These are phyloP conservation scores for Xiphophorus maculatus DNA, from an alignment of 2,113 vertebrate species.

Conservation along the genomic window DNA sequence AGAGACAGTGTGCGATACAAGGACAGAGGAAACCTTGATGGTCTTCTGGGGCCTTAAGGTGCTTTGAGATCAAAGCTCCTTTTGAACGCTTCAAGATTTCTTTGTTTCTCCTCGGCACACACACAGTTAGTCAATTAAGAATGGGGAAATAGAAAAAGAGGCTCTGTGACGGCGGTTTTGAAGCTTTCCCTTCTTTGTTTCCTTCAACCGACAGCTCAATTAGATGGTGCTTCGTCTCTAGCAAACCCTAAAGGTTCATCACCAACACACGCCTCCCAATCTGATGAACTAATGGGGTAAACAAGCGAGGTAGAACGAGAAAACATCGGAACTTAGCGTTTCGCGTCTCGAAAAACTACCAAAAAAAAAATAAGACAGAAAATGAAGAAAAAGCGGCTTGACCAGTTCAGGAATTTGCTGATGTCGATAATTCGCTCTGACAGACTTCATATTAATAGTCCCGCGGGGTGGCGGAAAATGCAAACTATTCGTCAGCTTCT, in stretches of 20 bases:
- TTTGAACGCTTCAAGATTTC: slow-evolving; percentile 60
- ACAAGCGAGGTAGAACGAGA: slow-evolving; percentile 12
- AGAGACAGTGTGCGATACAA: slow-evolving; percentile 49
- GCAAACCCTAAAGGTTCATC: slow-evolving; percentile 27
- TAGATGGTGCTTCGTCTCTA: neutral
- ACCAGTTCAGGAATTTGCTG: slow-evolving; percentile 51
- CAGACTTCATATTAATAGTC: slow-evolving; percentile 53
- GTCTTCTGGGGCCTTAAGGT: slow-evolving; percentile 63
- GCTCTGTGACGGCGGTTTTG: slow-evolving; percentile 12
- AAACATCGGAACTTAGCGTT: slow-evolving; percentile 39
- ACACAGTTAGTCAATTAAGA: slow-evolving; percentile 47
- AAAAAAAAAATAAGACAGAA: slow-evolving; percentile 3
- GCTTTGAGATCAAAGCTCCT: slow-evolving; percentile 59
- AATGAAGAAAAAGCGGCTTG: slow-evolving; percentile 6
- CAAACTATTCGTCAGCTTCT: slow-evolving; percentile 54
- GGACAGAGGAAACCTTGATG: slow-evolving; percentile 61
- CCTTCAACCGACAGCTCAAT: slow-evolving; percentile 32
- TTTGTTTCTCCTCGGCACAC: slow-evolving; percentile 6
- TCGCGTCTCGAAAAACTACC: slow-evolving; percentile 4
- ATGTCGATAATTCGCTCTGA: slow-evolving; percentile 41
- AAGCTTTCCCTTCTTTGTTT: slow-evolving; percentile 30
- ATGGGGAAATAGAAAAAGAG: slow-evolving; percentile 25
- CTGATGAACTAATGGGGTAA: neutral
- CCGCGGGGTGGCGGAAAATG: slow-evolving; percentile 31
- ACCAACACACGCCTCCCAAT: neutral